A percentile compares a stretch with the other conserved stretches of the same genome.
Evolutionary conservation across 2,888 invertebrate genomes (phyloP).

Genomic region (Sipha maydis): DNA sequence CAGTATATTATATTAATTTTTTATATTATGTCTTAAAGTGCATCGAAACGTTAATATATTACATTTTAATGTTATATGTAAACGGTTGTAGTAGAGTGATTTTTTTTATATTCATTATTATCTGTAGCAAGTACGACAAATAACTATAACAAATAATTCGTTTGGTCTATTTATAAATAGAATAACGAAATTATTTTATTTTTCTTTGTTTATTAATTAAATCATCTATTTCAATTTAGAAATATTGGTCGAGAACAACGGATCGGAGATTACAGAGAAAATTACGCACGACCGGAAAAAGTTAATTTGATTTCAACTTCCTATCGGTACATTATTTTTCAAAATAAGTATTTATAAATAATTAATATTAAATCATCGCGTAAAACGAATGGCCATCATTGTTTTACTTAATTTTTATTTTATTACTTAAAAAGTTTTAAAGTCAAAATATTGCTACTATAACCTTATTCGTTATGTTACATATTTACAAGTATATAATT

Average conservation of each 20-base stretch:
- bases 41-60: background rate
- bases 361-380: background rate
- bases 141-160: background rate
- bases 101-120: background rate
- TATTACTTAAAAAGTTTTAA: background rate
- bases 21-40: background rate
- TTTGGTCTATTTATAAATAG: no score
- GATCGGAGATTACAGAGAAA: background rate
- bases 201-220: background rate
- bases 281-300: background rate
- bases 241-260: background rate
- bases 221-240: background rate
- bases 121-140: background rate
- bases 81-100: background rate
- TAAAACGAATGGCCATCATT: background rate
- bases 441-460: constrained; percentile 7
- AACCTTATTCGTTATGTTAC: background rate
- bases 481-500: constrained; percentile 1
- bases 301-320: background rate
- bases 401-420: background rate
- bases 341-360: no score
- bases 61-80: background rate
- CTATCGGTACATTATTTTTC: background rate
- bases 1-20: background rate
- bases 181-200: background rate